Conservation (phyloP, 2,113 vertebrate genomes). For the Poecile atricapillus region DNA sequence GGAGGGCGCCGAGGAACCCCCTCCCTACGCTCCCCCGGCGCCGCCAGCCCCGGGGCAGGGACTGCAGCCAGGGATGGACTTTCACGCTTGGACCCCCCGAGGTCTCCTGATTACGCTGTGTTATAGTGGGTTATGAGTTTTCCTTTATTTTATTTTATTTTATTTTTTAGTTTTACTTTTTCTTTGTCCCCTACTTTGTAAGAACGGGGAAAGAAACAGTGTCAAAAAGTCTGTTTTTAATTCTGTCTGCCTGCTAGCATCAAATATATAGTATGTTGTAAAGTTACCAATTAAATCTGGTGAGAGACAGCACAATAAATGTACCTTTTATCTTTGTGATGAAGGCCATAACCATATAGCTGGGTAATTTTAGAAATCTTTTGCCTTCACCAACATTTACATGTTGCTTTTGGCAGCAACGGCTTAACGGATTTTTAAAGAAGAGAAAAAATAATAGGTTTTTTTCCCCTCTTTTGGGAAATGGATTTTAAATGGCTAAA, state of each 20-base stretch:
- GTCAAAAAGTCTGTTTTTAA: conserved; percentile 74
- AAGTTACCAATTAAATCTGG: conserved; percentile 74
- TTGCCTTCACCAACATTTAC: conserved; percentile 80
- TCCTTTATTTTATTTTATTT: conserved; percentile 25
- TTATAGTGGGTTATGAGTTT: conserved; percentile 74
- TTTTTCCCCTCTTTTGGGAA: conserved; percentile 78
- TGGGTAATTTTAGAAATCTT: conserved; percentile 74
- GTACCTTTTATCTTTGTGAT: conserved; percentile 78
- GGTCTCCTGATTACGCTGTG: conserved; percentile 78
- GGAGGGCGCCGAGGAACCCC: conserved; percentile 63
- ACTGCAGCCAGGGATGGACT: conserved; percentile 69
- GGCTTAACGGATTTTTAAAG: conserved; percentile 77
- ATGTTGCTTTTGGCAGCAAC: conserved; percentile 79
- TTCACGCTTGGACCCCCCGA: conserved; percentile 65
- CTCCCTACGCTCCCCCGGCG: conserved; percentile 47
- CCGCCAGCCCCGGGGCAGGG: conserved; percentile 62
- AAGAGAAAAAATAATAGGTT: conserved; percentile 73
- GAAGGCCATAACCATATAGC: conserved; percentile 75
- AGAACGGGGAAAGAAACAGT: conserved; percentile 71
- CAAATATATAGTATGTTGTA: conserved; percentile 77
- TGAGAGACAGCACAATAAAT: conserved; percentile 84
- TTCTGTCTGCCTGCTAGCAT: conserved; percentile 81
- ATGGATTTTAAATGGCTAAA: conserved; percentile 82
- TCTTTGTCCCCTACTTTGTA: conserved; percentile 75
- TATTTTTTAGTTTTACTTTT: conserved; percentile 46